A percentile compares a stretch with the other conserved stretches of the same genome.
Evolutionary conservation across 2,113 vertebrate genomes (phyloP).

Genomic region (Bubo bubo): DNA sequence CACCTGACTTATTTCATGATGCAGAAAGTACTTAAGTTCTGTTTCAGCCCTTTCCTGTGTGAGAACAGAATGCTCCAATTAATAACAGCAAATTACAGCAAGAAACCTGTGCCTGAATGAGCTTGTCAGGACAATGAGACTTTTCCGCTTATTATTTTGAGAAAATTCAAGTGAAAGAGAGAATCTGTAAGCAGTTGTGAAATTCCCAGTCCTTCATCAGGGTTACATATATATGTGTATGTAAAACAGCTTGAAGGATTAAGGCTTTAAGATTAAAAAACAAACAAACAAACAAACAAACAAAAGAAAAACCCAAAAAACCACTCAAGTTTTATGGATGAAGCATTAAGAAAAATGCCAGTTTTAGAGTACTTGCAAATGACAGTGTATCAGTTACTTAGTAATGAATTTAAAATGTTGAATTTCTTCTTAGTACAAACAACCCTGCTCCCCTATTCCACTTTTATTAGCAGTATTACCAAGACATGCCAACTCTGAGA

Average conservation of each 20-base stretch:
- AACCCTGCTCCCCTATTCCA: fast-evolving
- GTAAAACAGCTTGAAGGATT: neutral
- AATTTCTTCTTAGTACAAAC: neutral
- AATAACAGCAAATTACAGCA: slow-evolving; percentile 39
- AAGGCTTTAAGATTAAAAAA: neutral
- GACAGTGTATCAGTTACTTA: neutral
- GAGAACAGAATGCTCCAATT: slow-evolving; percentile 6
- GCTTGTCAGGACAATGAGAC: neutral
- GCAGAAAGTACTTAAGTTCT: neutral
- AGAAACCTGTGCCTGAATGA: slow-evolving; percentile 11
- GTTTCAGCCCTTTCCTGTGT: neutral
- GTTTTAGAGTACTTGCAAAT: neutral
- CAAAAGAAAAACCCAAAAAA: neutral
- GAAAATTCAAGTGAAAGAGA: slow-evolving; percentile 47
- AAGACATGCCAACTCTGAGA: neutral
- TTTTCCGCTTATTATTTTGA: slow-evolving; percentile 45
- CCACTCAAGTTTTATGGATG: neutral
- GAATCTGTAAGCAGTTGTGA: neutral
- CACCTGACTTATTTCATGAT: slow-evolving; percentile 9
- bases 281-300: too few species aligned
- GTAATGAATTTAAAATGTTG: neutral
- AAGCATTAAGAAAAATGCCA: neutral
- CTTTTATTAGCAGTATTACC: neutral
- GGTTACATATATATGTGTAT: neutral
- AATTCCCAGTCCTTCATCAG: neutral